Evolutionary conservation across 2,797 vertebrate genomes (phyloP).

Genomic region (Brotula barbata): DNA sequence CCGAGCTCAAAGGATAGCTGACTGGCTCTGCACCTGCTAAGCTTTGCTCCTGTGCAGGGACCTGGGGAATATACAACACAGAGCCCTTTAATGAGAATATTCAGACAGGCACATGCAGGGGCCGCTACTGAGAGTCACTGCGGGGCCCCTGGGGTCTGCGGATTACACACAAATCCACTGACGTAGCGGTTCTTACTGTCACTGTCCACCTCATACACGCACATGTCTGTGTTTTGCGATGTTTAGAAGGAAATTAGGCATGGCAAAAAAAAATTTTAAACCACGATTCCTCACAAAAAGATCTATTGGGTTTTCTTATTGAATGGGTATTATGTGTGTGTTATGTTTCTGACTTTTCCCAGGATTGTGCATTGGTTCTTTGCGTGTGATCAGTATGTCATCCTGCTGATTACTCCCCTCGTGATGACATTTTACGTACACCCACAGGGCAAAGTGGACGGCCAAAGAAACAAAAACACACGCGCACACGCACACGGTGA

Average conservation of each 20-base stretch:
- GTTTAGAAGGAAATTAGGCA: too few relatives aligned
- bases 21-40: slow-evolving; percentile 45
- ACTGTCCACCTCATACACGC: background rate
- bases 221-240: too few relatives aligned
- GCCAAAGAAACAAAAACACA: slow-evolving; percentile 12
- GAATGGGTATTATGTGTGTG: slow-evolving; percentile 18
- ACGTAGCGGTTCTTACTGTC: slow-evolving; percentile 13
- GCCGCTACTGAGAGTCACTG: slow-evolving; percentile 32
- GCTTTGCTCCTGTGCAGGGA: slow-evolving; percentile 21
- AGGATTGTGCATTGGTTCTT: too few relatives aligned
- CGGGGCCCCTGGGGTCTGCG: slow-evolving; percentile 43
- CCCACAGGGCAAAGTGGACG: slow-evolving; percentile 14
- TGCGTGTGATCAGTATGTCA: background rate
- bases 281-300: too few relatives aligned
- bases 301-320: slow-evolving; percentile 23
- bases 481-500: slow-evolving; percentile 28
- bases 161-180: slow-evolving; percentile 46
- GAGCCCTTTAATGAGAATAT: slow-evolving; percentile 54
- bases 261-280: too few relatives aligned
- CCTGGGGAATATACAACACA: slow-evolving; percentile 39
- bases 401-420: slow-evolving; percentile 12
- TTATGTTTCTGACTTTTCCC: slow-evolving; percentile 4
- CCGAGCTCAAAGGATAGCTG: slow-evolving; percentile 30
- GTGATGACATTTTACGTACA: slow-evolving; percentile 17
- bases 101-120: slow-evolving; percentile 52